Percentiles rank a stretch among this genome's conserved stretches.
Evolutionary conservation across 2,797 vertebrate species (phyloP).

Genomic region (Tadarida brasiliensis): DNA sequence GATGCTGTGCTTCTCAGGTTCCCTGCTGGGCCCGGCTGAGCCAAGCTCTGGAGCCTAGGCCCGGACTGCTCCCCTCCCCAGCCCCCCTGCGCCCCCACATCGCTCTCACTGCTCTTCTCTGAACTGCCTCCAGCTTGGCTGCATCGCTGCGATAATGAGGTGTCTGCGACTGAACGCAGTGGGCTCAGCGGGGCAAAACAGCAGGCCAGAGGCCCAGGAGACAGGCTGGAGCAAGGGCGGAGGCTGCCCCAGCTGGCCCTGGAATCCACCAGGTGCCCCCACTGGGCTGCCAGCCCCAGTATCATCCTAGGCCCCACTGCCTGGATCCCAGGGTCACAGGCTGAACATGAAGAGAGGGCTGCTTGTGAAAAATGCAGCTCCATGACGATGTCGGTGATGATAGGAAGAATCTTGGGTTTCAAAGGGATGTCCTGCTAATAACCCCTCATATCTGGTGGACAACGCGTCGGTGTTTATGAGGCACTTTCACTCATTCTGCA

Average conservation of each 20-base stretch:
- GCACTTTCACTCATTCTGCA: constrained; percentile 62
- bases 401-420: constrained; percentile 45
- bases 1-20: constrained; percentile 68
- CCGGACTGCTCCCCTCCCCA: neutral
- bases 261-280: neutral
- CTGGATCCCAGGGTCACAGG: neutral
- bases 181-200: constrained; percentile 41
- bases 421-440: constrained; percentile 33
- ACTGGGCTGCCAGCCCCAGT: neutral
- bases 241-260: neutral
- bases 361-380: neutral
- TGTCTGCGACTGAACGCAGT: constrained; percentile 74
- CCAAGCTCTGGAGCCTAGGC: neutral
- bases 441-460: constrained; percentile 1
- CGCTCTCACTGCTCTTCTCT: constrained; percentile 47
- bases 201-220: constrained; percentile 43
- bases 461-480: neutral
- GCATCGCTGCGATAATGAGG: constrained; percentile 69
- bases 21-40: constrained; percentile 27
- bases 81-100: neutral
- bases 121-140: constrained; percentile 79
- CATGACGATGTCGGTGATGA: neutral
- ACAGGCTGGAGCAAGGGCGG: neutral
- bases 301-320: neutral
- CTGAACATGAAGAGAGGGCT: neutral